Base-by-base conservation (phyloP, 2,888 invertebrate species). In the Apotomis betuletana region DNA sequence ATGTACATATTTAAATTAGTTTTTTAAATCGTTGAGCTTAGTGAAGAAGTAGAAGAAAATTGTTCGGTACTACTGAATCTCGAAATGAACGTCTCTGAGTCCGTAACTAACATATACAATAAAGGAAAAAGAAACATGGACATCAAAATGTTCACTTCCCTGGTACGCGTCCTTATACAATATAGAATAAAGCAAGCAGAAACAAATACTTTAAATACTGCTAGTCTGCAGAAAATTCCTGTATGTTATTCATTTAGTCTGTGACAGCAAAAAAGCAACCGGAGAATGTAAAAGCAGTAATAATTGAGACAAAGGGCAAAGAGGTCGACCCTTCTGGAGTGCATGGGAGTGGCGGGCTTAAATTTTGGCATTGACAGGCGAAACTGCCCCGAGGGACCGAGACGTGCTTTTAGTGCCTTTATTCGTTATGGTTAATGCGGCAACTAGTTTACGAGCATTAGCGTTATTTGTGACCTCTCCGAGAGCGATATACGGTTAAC, bases 321-420 rank as follows among this genome's bases (percentile, higher is more conserved):
- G 82, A 88, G 91, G 89, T 90, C 91, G 90, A 89, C 91, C 91
- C 91, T 88, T 87, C 83, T 77, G 83, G 87, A 93, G 92, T 92
- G 92, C 86, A 91, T 92, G 93, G 93, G 93, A 87, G 93, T 92
- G 92, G 90, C 87, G 84, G 82, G 81, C 90, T 91, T 93, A 93
- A 92, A 93, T 93, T 91, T 92, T 89, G 91, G 86, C 92, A 93
- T 92, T 93, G 93, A 93, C 93, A 92, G 93, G 88, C 90, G 88
- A 91, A 93, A 93, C 88, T 87, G 91, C 92, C 92, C 88, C 85
- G 74, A 88, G 92, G 92, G 92, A 92, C 75, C 83, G 85, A 85
- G 88, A 87, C 89, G 86, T 89, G 90, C 92, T 92, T 90, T 92
- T 92, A 92, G 91, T 90, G 87, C 92, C 89, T 92, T 92, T 92